Base-by-base conservation (phyloP, 2,888 invertebrate genomes). In the Thecophora atra region DNA sequence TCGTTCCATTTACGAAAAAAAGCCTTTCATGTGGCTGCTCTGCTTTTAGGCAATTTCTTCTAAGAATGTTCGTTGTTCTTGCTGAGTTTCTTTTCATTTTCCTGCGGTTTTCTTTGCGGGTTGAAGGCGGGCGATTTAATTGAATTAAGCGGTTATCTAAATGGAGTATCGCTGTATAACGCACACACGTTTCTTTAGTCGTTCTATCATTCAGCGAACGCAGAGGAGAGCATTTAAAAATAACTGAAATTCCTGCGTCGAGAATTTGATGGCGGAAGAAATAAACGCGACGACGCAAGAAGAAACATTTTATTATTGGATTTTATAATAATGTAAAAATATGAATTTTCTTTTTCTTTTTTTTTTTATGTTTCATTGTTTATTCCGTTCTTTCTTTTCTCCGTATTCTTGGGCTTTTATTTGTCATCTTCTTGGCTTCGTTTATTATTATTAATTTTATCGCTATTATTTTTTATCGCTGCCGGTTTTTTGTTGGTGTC, bases 141-240 rank as follows among this genome's bases (percentile, higher is more conserved):
- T 72, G 62, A 69, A 74, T 74, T 74, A 62, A 70, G 54, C 62
- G 30, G 66, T 73, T 70, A 73, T 74, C 71, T 74, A 68, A 74
- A 72, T 74, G 60, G 72, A 65, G 67, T 70, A 74, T 74, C 74
- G 70, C 28, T 21, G 7, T n/a, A 37, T 64, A 47, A 37, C n/a
- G 42, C 30, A 21, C 19, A 17, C 30, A 63, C 37, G 4, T 37
- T 3, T n/a, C n/a, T n/a, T n/a, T n/a, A n/a, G 63, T 28, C 19
- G 37, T 13, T 3, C 15, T 6, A n/a, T 21, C 42, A 11, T n/a
- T 8, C 19, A 42, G 21, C 8, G 30, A n/a, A 28, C 6, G n/a
- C 8, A 63, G 42, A 19, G 17, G 24, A n/a, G 60, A 13, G 28
- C 5, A 52, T 63, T 51, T 58, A 60, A 66, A 65, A 66, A 71